Conservation (phyloP, 2,113 vertebrate species). For the Odontesthes bonariensis region DNA sequence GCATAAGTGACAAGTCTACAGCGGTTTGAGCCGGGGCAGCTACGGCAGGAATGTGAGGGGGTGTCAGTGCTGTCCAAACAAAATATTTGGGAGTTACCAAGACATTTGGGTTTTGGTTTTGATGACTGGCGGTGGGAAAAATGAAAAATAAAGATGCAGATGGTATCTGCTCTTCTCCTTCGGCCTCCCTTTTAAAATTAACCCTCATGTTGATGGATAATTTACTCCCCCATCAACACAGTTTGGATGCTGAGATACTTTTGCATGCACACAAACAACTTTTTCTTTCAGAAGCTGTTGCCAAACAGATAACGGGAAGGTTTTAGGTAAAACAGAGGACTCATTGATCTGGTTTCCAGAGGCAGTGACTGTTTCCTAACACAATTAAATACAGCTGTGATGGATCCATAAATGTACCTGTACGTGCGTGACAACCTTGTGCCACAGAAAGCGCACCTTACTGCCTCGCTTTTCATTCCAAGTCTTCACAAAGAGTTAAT, state of each 20-base stretch:
- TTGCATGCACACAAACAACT: conserved; percentile 10
- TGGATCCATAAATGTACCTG: not conserved
- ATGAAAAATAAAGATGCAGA: not conserved
- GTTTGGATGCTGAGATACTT: conserved; percentile 3
- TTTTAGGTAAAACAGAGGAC: conserved; percentile 44
- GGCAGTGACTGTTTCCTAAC: conserved; percentile 1
- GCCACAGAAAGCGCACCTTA: conserved; percentile 14
- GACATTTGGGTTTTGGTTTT: conserved; percentile 25
- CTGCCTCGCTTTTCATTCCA: not conserved
- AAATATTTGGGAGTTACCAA: conserved; percentile 62
- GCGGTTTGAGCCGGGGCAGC: conserved; percentile 12
- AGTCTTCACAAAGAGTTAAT: not conserved
- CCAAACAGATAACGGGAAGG: not conserved
- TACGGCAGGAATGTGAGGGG: conserved; percentile 58
- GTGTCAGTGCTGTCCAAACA: conserved; percentile 70
- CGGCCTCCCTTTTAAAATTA: conserved; percentile 10
- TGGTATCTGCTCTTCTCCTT: not conserved
- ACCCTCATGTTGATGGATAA: conserved; percentile 17
- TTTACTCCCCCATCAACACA: conserved; percentile 20
- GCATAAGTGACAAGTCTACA: conserved; percentile 1
- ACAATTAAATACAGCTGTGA: not conserved
- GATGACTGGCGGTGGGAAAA: conserved; percentile 25
- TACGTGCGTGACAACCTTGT: not conserved
- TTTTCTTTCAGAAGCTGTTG: conserved; percentile 9
- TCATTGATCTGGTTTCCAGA: not conserved